These are phyloP conservation scores for Carapus acus DNA, from an alignment of 2,797 vertebrate genomes.

Conservation along the genomic window DNA sequence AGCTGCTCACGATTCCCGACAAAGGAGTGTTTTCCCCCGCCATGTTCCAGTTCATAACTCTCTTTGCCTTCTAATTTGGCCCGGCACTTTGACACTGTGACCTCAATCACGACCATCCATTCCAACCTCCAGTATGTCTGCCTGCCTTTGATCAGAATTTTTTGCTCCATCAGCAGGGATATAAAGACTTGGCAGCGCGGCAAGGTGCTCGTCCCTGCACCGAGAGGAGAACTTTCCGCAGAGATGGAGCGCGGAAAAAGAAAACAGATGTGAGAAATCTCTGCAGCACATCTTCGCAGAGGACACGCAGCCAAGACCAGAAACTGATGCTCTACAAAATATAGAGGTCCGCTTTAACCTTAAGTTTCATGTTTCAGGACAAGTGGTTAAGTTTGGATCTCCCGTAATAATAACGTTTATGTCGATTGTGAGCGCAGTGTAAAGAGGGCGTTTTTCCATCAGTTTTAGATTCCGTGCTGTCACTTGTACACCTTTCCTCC, in stretches of 20 bases:
- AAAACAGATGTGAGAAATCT: constrained; percentile 49
- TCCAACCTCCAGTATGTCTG: constrained; percentile 1
- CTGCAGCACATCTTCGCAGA: constrained; percentile 20
- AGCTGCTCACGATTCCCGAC: too few species aligned
- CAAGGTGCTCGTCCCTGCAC: constrained; percentile 29
- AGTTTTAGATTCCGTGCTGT: not conserved
- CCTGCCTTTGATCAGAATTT: constrained; percentile 8
- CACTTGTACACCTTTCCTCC: constrained; percentile 20
- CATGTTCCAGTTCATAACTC: constrained; percentile 13
- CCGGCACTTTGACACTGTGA: constrained; percentile 16
- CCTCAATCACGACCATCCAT: not conserved
- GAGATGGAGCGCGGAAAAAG: constrained; percentile 26
- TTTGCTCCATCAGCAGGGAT: constrained; percentile 37
- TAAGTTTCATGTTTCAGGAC: too few species aligned
- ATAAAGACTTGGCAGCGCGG: constrained; percentile 32
- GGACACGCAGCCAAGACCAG: not conserved
- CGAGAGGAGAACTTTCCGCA: constrained; percentile 26
- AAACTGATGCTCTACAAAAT: constrained; percentile 1
- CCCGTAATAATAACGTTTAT: too few species aligned
- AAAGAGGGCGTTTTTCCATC: too few species aligned
- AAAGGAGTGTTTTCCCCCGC: not conserved
- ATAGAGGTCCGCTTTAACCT: too few species aligned
- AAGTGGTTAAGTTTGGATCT: too few species aligned
- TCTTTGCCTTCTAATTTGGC: not conserved
- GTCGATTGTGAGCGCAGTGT: too few species aligned